phyloP scores from a whole-genome alignment of 2,888 invertebrate species.

The Heliconius ismenius region DNA sequence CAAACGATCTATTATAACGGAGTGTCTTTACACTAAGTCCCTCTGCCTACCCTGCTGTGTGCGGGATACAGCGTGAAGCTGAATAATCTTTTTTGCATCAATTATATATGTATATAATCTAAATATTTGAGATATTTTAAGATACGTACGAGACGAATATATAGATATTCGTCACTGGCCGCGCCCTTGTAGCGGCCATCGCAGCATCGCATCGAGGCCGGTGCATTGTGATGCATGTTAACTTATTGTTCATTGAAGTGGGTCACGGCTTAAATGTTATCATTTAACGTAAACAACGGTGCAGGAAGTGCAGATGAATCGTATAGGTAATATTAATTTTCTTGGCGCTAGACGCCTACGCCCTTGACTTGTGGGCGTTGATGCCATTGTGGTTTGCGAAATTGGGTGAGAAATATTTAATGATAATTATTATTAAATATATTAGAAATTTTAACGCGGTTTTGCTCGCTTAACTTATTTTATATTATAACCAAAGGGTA shows the following conservation, averaged over 20 bases:
- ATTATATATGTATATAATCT: too few relatives aligned
- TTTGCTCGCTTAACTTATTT: too few relatives aligned
- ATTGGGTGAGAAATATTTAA: neutral
- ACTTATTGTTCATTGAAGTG: slow-evolving; percentile 44
- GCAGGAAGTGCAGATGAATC: slow-evolving; percentile 26
- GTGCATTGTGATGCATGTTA: slow-evolving; percentile 49
- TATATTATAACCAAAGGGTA: too few relatives aligned
- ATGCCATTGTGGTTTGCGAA: neutral
- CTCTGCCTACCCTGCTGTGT: too few relatives aligned
- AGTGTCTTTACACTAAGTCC: too few relatives aligned
- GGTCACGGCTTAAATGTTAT: slow-evolving; percentile 45
- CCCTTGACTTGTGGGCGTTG: neutral
- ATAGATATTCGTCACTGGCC: slow-evolving; percentile 22
- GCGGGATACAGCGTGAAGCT: too few relatives aligned
- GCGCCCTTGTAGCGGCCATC: slow-evolving; percentile 53
- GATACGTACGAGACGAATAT: too few relatives aligned
- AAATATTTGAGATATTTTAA: neutral
- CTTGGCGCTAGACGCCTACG: slow-evolving; percentile 9
- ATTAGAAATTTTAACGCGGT: too few relatives aligned
- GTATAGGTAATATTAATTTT: neutral
- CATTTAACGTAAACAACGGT: slow-evolving; percentile 14
- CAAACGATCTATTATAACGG: too few relatives aligned
- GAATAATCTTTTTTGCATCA: too few relatives aligned
- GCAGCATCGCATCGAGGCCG: slow-evolving; percentile 51
- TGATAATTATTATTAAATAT: neutral